Evolutionary conservation across 1,140 invertebrate species (phyloP), one percentile per base, ranked within the genome.

Genomic region (Gryllus bimaculatus): DNA sequence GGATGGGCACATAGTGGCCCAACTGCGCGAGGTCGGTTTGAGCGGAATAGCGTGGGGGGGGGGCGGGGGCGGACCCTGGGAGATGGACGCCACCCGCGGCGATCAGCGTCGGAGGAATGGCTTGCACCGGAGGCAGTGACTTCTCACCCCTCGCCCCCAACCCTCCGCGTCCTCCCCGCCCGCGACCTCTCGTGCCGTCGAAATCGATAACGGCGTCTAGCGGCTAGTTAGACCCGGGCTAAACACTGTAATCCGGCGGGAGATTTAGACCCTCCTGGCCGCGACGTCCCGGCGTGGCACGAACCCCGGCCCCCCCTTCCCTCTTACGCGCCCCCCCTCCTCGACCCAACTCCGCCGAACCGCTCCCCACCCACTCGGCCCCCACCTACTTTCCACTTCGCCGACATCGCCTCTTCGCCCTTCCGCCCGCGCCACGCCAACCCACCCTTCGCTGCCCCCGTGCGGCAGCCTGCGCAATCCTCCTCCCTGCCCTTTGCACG

Each of bases 211-310:
- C 54, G 54, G 10, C 54, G 54, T 66, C 54, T 66, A 66, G 54
- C 54, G 54, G 54, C 54, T 66, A 66, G 54, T 66, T 66, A 66
- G 54, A 10, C 54, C 54, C 54, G 54, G 18, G 54, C 54, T 66
- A 66, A 66, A 66, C 54, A 66, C 54, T 66, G 54, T 66, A 66
- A 66, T 66, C 54, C 54, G 54, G 54, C 54, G 54, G 54, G 54
- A 66, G 54, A 66, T 66, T 66, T 66, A 66, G 54, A 66, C 54
- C 26, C 54, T 1, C 54, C 18, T 13, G 10, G 54, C 18, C 18
- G 54, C 54, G 54, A 66, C 54, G 54, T 13, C 54, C 54, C 10
- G 10, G 54, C 54, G 54, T 66, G 54, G 54, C 54, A 66, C 54
- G 54, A 66, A 66, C 54, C 54, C 18, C 54, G 54, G 10, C 18